Conservation (phyloP, 2,113 vertebrate species). For the Oenanthe oenanthe region DNA sequence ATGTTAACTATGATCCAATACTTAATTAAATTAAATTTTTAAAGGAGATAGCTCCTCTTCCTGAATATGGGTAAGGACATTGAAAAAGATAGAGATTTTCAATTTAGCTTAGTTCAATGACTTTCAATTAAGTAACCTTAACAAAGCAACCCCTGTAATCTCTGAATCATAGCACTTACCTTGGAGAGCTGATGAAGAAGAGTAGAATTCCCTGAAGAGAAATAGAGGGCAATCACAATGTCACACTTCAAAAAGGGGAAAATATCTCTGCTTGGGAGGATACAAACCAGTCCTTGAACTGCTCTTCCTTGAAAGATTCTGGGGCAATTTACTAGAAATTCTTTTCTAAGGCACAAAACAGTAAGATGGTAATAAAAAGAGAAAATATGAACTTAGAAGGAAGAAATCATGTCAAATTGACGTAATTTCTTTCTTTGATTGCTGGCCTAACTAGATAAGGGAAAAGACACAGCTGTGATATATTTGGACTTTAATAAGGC, state of each 20-base stretch:
- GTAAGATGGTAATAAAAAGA: not conserved
- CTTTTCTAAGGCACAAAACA: not conserved
- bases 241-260: not conserved
- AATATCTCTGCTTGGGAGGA: not conserved
- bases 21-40: constrained; percentile 10
- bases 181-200: not conserved
- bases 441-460: not conserved
- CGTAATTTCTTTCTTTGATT: not conserved
- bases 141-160: not conserved
- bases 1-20: not conserved
- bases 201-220: not conserved
- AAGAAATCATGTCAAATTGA: not conserved
- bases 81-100: constrained; percentile 8
- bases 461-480: not conserved
- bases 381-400: not conserved
- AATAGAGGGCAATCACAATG: not conserved
- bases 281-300: not conserved
- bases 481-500: not conserved
- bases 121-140: constrained; percentile 17
- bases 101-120: not conserved
- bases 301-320: not conserved
- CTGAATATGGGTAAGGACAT: not conserved
- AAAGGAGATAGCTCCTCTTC: not conserved
- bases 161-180: constrained; percentile 8
- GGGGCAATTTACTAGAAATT: not conserved